Conservation (phyloP, 2,797 vertebrate species). For the Pipistrellus pygmaeus region DNA sequence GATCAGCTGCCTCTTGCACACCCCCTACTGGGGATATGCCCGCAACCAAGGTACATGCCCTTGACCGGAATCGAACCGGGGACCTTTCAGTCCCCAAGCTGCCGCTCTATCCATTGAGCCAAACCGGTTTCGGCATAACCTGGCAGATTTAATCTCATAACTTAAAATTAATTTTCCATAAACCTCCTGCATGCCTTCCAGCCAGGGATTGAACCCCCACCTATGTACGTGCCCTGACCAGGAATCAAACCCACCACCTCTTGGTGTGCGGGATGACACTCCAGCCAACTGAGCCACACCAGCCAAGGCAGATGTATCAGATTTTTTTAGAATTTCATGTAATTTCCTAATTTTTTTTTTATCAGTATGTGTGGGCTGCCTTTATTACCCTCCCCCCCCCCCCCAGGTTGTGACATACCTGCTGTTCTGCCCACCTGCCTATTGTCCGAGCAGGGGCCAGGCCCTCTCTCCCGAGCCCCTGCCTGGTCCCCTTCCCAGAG, state of each 20-base stretch:
- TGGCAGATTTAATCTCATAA: no score
- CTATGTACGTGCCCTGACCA: neutral
- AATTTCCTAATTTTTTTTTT: neutral
- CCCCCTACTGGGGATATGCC: no score
- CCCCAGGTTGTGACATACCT: slow-evolving; percentile 65
- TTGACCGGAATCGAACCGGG: no score
- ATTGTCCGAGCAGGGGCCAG: slow-evolving; percentile 62
- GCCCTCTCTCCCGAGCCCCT: slow-evolving; percentile 48
- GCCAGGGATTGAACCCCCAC: neutral
- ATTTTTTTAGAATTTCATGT: neutral
- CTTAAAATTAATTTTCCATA: no score
- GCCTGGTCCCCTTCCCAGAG: slow-evolving; percentile 40
- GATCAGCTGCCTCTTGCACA: no score
- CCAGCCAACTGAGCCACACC: neutral
- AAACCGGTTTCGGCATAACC: no score
- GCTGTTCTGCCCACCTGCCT: slow-evolving; percentile 57
- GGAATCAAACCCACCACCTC: neutral
- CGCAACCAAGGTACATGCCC: no score
- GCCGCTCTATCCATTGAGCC: no score
- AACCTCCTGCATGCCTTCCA: neutral
- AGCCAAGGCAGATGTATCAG: neutral
- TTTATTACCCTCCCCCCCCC: slow-evolving; percentile 69
- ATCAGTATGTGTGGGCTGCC: neutral
- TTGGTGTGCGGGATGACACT: neutral
- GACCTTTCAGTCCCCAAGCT: no score